These are phyloP conservation scores for Penaeus indicus DNA, from an alignment of 1,140 invertebrate species.

Conservation along the genomic window DNA sequence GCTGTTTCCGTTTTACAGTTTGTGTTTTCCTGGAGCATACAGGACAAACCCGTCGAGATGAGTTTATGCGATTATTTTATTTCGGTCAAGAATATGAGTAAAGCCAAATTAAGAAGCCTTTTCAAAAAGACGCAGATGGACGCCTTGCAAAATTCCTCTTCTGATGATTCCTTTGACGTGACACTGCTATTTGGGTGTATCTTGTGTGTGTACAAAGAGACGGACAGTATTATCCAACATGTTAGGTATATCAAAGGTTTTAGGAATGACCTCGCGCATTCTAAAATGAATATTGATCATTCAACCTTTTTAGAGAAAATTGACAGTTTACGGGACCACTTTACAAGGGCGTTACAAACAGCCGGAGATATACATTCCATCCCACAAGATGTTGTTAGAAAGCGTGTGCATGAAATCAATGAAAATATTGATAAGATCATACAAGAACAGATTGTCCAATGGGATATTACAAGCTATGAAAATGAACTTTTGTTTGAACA, in stretches of 20 bases:
- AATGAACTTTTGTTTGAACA: neutral
- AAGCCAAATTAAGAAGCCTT: too few species aligned
- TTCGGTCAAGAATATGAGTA: too few species aligned
- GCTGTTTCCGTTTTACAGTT: too few species aligned
- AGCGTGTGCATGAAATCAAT: neutral
- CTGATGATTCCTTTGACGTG: constrained; percentile 8
- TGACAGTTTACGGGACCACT: neutral
- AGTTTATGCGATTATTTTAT: too few species aligned
- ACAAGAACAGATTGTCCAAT: neutral
- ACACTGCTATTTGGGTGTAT: neutral
- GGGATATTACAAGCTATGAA: constrained; percentile 10
- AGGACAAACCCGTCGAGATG: too few species aligned
- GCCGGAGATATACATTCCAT: neutral
- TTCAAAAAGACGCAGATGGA: too few species aligned
- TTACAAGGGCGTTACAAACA: neutral
- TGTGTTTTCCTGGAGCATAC: too few species aligned
- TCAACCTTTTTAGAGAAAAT: neutral
- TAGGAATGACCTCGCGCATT: constrained; percentile 11
- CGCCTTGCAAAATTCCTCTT: too few species aligned
- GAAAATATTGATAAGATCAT: constrained; percentile 7
- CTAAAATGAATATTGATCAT: neutral
- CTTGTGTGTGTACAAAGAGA: neutral
- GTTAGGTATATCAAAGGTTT: constrained; percentile 6
- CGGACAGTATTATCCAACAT: neutral
- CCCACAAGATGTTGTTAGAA: neutral